Conservation (phyloP, 2,888 invertebrate genomes). For the Yponomeuta evonymella region DNA sequence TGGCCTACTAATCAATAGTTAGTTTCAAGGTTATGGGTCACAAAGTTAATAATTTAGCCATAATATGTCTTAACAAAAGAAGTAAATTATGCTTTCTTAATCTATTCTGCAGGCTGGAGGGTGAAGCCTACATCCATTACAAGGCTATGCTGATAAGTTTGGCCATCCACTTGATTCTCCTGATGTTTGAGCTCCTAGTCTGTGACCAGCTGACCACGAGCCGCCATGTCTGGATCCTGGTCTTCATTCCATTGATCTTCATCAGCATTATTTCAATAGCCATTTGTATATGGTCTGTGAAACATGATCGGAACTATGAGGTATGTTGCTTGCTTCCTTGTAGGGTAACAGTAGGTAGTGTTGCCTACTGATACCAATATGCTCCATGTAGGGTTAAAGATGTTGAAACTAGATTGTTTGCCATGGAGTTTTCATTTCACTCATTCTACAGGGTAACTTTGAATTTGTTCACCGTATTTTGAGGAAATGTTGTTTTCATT, state of each 20-base stretch:
- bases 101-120: slow-evolving; percentile 84
- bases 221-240: slow-evolving; percentile 91
- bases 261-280: slow-evolving; percentile 97
- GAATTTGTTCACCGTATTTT: too few species aligned
- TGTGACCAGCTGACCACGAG: slow-evolving; percentile 95
- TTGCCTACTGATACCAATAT: background rate
- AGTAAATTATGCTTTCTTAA: background rate
- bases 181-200: slow-evolving; percentile 97
- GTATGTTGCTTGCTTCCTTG: slow-evolving; percentile 48
- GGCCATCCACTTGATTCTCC: slow-evolving; percentile 93
- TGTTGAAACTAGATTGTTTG: background rate
- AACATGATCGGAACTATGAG: slow-evolving; percentile 98
- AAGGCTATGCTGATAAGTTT: slow-evolving; percentile 98
- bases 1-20: too few species aligned
- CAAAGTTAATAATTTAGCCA: too few species aligned
- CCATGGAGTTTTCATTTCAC: background rate
- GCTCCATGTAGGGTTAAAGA: too few species aligned
- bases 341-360: background rate
- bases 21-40: too few species aligned
- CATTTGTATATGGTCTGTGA: slow-evolving; percentile 98
- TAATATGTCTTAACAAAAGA: background rate
- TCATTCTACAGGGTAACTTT: too few species aligned
- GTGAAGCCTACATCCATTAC: slow-evolving; percentile 97
- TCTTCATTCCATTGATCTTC: slow-evolving; percentile 96
- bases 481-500: too few species aligned